phyloP scores from a whole-genome alignment of 30 jellyfish, hydroid and myxozoan genomes.

The Hydractinia echinata region DNA sequence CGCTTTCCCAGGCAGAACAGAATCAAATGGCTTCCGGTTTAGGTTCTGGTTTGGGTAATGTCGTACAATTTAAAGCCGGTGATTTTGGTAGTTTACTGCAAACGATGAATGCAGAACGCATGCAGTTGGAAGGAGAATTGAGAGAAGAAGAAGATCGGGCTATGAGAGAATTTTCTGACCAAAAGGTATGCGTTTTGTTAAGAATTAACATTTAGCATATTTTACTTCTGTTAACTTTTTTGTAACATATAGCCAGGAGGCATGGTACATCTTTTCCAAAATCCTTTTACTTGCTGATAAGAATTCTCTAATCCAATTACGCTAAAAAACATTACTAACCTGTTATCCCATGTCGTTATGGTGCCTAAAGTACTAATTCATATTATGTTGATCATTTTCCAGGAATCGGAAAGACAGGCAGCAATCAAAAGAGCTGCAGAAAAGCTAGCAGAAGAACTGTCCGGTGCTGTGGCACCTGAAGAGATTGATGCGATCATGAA shows the following conservation, averaged over 20 bases:
- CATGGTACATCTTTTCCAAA: too few relatives aligned
- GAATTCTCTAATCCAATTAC: too few relatives aligned
- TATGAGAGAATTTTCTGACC: slow-evolving; percentile 48
- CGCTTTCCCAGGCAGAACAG: not conserved
- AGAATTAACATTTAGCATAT: too few relatives aligned
- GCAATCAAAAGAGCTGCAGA: slow-evolving; percentile 60
- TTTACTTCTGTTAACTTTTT: too few relatives aligned
- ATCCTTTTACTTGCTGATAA: too few relatives aligned
- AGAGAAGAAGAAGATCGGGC: slow-evolving; percentile 64
- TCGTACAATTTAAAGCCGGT: slow-evolving; percentile 46
- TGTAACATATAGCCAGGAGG: too few relatives aligned
- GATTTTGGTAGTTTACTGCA: slow-evolving; percentile 67
- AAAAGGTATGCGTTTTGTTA: slow-evolving; percentile 31
- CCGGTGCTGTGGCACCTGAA: slow-evolving; percentile 59
- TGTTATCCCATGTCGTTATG: too few relatives aligned
- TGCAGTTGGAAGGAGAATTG: slow-evolving; percentile 73
- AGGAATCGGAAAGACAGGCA: slow-evolving; percentile 67
- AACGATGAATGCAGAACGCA: slow-evolving; percentile 81
- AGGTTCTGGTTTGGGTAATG: not conserved
- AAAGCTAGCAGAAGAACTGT: slow-evolving; percentile 58
- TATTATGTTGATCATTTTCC: not conserved
- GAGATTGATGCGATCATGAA: slow-evolving; percentile 64
- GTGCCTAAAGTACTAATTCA: not conserved
- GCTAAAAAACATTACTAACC: too few relatives aligned
- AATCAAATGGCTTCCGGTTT: not conserved